Base-by-base conservation (phyloP, 2,797 vertebrate genomes). In the Phyllotis vaccarum region DNA sequence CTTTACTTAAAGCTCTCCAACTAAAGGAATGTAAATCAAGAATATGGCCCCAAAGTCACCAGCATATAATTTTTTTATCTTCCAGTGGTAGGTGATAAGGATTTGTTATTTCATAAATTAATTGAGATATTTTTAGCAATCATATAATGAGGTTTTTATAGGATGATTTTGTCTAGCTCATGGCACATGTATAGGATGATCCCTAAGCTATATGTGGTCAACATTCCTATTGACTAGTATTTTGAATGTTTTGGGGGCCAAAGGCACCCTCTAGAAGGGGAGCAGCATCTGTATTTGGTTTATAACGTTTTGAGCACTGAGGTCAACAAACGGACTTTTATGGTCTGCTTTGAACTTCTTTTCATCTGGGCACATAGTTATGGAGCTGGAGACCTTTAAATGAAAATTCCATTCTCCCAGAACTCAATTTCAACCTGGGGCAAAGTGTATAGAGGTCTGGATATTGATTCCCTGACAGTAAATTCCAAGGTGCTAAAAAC, bases 391-490 rank as follows among this genome's bases (percentile, higher is more conserved):
- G 79, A 93, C 19, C 58, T 92, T 96, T 89, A 91, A 94, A 93
- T 95, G 92, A 93, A 96, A 96, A 95, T 90, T 49, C 89, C 90
- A 54, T 94, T 95, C 37, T 78, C 85, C 70, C 11, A 87, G 94
- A 94, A 94, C 68, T 96, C 75, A 95, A n/a, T 94, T 96, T 96
- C 95, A 94, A 96, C n/a, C 80, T 83, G 60, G 37, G n/a, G 62
- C 34, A 92, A 68, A 95, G 52, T 40, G 37, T 37, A 49, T 54
- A 62, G n/a, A 93, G 70, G 90, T 81, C 87, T 89, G 85, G 74
- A 40, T 95, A 96, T 94, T 90, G 94, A 96, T 95, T 95, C 37
- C 87, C 29, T 87, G 40, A 83, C 64, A 90, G 86, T 89, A 90
- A 89, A 90, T 95, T 95, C 81, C 64, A 27, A 94, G 83, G 16